These are phyloP conservation scores for Hypotaenidia okinawae DNA, from an alignment of 2,797 vertebrate genomes.

Conservation along the genomic window DNA sequence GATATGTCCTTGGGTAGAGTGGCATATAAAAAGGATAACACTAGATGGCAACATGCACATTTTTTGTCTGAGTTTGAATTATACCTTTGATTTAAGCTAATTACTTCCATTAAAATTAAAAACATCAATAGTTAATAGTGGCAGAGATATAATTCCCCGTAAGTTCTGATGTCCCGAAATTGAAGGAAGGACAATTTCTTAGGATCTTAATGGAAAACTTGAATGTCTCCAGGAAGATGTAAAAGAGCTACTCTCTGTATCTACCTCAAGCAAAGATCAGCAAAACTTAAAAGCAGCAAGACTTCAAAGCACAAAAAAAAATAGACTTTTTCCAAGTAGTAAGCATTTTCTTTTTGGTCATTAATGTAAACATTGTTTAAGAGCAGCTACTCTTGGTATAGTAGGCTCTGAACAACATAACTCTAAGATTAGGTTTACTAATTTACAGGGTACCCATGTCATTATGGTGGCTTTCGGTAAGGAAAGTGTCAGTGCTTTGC, in stretches of 20 bases:
- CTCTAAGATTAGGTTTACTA: background rate
- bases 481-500: background rate
- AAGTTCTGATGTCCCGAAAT: background rate
- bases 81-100: background rate
- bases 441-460: fast-evolving
- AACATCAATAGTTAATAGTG: background rate
- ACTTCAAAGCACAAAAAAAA: background rate
- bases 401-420: background rate
- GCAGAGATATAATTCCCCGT: background rate
- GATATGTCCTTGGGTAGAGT: background rate
- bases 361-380: background rate
- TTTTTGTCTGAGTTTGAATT: background rate
- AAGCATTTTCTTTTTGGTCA: background rate
- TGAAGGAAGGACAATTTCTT: background rate
- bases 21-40: background rate
- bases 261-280: background rate
- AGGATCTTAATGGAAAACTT: background rate
- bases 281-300: background rate
- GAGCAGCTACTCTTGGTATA: background rate
- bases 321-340: background rate
- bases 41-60: slow-evolving; percentile 49
- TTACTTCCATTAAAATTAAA: background rate
- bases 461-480: background rate
- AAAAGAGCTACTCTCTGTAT: background rate
- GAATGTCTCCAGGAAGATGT: background rate